phyloP scores from a whole-genome alignment of 2,797 vertebrate genomes.

The Lutjanus argentimaculatus region DNA sequence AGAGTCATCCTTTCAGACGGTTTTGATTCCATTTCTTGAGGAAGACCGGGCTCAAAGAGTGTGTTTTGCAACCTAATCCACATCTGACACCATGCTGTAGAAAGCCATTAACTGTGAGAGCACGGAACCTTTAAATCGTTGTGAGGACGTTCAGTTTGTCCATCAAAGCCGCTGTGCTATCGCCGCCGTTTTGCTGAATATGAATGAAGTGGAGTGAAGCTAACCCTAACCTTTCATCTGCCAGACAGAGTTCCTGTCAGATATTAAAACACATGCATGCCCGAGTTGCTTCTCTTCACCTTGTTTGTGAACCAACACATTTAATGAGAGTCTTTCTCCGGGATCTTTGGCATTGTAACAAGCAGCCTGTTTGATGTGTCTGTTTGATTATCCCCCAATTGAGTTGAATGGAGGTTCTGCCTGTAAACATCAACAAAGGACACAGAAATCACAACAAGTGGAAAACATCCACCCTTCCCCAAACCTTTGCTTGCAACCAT shows the following conservation, averaged over 20 bases:
- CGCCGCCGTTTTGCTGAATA: conserved; percentile 72
- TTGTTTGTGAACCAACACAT: conserved; percentile 77
- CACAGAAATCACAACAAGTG: conserved; percentile 72
- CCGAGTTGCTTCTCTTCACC: conserved; percentile 68
- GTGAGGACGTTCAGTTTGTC: conserved; percentile 72
- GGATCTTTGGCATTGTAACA: conserved; percentile 79
- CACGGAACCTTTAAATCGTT: conserved; percentile 65
- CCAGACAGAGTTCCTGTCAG: conserved; percentile 59
- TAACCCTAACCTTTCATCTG: conserved; percentile 76
- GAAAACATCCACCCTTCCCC: conserved; percentile 60
- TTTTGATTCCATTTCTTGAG: conserved; percentile 33
- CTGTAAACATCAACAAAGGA: conserved; percentile 78
- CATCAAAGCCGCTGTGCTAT: conserved; percentile 73
- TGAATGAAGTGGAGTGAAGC: conserved; percentile 69
- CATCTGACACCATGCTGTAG: conserved; percentile 59
- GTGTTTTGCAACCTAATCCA: conserved; percentile 60
- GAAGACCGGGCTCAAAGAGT: conserved; percentile 24
- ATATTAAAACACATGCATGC: conserved; percentile 70
- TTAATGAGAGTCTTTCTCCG: conserved; percentile 80
- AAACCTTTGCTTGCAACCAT: conserved; percentile 63
- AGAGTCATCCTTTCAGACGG: conserved; percentile 34
- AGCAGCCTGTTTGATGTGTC: conserved; percentile 79
- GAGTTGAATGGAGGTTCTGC: conserved; percentile 68
- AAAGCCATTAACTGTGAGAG: conserved; percentile 68
- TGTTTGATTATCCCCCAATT: conserved; percentile 82